Evolutionary conservation across 2,797 vertebrate genomes (phyloP), one percentile per base, ranked within the genome.

Genomic region (Pangasius krempfi): DNA sequence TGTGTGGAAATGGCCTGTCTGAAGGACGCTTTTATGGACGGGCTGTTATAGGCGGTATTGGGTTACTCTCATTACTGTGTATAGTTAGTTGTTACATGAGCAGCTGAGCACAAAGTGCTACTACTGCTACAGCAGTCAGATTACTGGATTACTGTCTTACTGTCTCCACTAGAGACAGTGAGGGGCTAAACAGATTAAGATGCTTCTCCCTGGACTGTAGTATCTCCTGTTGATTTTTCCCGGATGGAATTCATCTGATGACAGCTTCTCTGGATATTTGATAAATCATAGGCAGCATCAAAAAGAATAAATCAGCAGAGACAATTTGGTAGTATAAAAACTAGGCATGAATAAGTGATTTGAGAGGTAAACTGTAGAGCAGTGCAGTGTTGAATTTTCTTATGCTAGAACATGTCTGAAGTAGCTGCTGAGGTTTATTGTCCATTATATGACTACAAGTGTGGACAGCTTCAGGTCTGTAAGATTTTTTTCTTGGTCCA

Each of bases 101-200:
- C 54, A 68, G 14, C 83, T 37, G 84, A 33, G 54, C 83, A 79
- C 68, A 66, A 47, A 64, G 37, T 85, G 86, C 68, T 87, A n/a
- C 81, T 79, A 87, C 86, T 85, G 72, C 84, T 82, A 20, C 0
- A 82, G 87, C 87, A 54, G 85, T 87, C 84, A 86, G 91, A 91
- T 92, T 91, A 92, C 78, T 88, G 87, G 82, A 83, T 76, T 82
- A 73, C 47, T 30, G 50, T 73, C 50, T 86, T 52, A 62, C 8
- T 18, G 18, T 72, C 84, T 86, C 50, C 30, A 52, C 82, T 84
- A 68, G 88, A 85, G 73, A 89, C 85, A 47, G 52, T 30, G 54
- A 82, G 66, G 62, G 66, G 90, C 92, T 97, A 96, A 97, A 94
- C 93, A 93, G 97, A 97, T 98, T 98, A 98, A 54, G 89, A 84